These are phyloP conservation scores for Dromas ardeola DNA, from an alignment of 2,113 vertebrate genomes.

Conservation along the genomic window DNA sequence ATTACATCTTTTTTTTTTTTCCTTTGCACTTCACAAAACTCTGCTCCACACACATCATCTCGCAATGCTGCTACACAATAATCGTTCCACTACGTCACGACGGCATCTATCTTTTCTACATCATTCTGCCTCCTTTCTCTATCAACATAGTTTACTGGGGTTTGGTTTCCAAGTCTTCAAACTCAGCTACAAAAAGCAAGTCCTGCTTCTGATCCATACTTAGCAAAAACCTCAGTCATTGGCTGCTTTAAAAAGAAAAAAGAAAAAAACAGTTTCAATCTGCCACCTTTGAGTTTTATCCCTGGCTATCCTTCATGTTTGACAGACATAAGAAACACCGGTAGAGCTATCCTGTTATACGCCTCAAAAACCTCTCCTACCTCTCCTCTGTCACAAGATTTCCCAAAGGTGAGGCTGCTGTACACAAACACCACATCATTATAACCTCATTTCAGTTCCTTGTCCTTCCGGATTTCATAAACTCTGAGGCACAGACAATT, in stretches of 20 bases:
- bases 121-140: neutral
- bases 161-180: neutral
- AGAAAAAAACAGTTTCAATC: neutral
- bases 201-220: neutral
- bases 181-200: neutral
- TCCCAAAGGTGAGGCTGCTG: neutral
- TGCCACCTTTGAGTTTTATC: neutral
- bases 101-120: neutral
- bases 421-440: neutral
- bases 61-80: neutral
- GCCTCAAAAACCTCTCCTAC: neutral
- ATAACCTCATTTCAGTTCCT: neutral
- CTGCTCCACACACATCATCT: neutral
- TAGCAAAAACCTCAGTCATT: neutral
- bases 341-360: neutral
- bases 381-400: neutral
- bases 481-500: neutral
- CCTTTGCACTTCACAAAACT: neutral
- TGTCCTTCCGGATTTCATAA: neutral
- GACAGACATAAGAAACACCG: neutral
- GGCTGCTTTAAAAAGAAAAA: neutral
- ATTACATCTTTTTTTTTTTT: neutral
- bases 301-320: neutral
- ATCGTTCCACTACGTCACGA: fast-evolving
- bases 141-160: neutral